Evolutionary conservation across 1,140 invertebrate genomes (phyloP).

Genomic region (Platyscapa corneri): DNA sequence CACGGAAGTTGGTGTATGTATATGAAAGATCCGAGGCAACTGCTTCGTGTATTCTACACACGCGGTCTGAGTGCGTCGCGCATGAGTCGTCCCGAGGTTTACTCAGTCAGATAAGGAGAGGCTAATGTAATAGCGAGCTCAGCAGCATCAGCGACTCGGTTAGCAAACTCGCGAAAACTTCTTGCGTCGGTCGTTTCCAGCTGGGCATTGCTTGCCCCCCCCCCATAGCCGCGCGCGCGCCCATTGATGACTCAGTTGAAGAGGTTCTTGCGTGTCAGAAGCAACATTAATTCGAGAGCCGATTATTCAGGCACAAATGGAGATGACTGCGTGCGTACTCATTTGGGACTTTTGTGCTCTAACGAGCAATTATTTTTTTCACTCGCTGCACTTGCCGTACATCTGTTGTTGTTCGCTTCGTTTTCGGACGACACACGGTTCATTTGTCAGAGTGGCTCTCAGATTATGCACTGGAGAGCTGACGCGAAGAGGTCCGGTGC

Average conservation of each 20-base stretch:
- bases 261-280: not conserved
- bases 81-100: too few relatives aligned
- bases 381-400: not conserved
- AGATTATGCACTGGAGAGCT: not conserved
- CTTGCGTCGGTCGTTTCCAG: not conserved
- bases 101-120: not conserved
- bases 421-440: not conserved
- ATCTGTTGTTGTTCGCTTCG: not conserved
- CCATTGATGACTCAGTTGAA: not conserved
- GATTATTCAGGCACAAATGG: not conserved
- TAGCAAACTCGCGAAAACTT: not conserved
- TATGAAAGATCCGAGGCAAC: not conserved
- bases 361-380: not conserved
- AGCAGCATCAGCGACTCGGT: not conserved
- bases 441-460: not conserved
- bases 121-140: not conserved
- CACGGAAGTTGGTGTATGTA: not conserved
- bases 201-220: not conserved
- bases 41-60: too few relatives aligned
- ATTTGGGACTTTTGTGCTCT: not conserved
- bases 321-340: not conserved
- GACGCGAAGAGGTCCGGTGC: too few relatives aligned
- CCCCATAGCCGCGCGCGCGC: too few relatives aligned
- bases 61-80: too few relatives aligned
- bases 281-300: not conserved